Evolutionary conservation across 2,797 vertebrate genomes (phyloP).

Genomic region (Potorous gilbertii): DNA sequence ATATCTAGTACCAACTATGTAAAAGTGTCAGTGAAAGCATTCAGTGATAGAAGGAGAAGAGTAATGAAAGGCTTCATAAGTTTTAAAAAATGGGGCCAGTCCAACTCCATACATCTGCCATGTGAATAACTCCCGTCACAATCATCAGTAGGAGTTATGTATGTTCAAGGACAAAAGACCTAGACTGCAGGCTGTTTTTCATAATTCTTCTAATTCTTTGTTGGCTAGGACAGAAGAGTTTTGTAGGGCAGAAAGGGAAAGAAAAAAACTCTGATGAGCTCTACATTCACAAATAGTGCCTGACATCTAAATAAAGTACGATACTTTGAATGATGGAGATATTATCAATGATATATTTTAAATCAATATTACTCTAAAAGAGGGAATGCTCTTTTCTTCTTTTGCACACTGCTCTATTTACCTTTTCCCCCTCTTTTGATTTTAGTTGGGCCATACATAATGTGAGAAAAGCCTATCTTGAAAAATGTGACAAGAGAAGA

Average conservation of each 20-base stretch:
- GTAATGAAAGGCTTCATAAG: conserved; percentile 53
- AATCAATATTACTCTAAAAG: conserved; percentile 68
- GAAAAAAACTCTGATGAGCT: conserved; percentile 51
- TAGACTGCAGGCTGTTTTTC: conserved; percentile 67
- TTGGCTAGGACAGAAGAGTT: conserved; percentile 70
- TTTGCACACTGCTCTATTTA: conserved; percentile 65
- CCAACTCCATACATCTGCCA: conserved; percentile 36
- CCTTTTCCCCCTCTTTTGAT: conserved; percentile 35
- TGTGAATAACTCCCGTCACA: conserved; percentile 63
- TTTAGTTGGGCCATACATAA: conserved; percentile 54
- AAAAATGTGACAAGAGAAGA: conserved; percentile 38
- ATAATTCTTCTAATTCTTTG: conserved; percentile 75
- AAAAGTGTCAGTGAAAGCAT: not conserved
- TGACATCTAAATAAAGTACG: conserved; percentile 60
- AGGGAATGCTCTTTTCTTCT: conserved; percentile 58
- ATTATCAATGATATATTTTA: conserved; percentile 72
- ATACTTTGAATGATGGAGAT: conserved; percentile 63
- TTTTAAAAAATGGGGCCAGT: conserved; percentile 56
- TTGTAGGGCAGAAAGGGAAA: conserved; percentile 53
- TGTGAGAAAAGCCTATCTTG: conserved; percentile 45
- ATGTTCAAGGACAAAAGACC: conserved; percentile 72
- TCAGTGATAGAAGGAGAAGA: conserved; percentile 47
- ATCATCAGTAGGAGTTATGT: conserved; percentile 55
- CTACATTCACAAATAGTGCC: conserved; percentile 58
- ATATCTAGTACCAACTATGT: not conserved